phyloP scores from a whole-genome alignment of 2,888 invertebrate genomes.

The Anoplius nigerrimus region DNA sequence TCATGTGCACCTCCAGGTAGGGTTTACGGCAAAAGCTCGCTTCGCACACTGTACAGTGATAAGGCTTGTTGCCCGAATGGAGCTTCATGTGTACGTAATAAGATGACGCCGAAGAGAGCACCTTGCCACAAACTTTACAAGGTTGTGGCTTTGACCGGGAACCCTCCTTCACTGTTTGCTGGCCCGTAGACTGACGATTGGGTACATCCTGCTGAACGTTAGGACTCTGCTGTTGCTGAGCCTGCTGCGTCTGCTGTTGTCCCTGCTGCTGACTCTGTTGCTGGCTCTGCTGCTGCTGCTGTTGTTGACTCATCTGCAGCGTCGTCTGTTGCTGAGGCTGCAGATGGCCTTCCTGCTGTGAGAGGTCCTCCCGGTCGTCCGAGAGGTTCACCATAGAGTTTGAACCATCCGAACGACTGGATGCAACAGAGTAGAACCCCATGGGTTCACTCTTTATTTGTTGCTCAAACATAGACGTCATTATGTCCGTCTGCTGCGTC shows the following conservation, averaged over 20 bases:
- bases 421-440: slow-evolving; percentile 78
- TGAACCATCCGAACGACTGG: slow-evolving; percentile 73
- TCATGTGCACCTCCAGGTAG: slow-evolving; percentile 87
- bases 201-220: slow-evolving; percentile 59
- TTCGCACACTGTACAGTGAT: slow-evolving; percentile 86
- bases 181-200: slow-evolving; percentile 69
- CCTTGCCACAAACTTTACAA: slow-evolving; percentile 87
- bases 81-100: slow-evolving; percentile 90
- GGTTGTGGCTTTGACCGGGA: slow-evolving; percentile 83
- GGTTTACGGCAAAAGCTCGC: slow-evolving; percentile 88
- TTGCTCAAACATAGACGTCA: slow-evolving; percentile 81
- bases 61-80: slow-evolving; percentile 88
- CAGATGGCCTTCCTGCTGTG: slow-evolving; percentile 72
- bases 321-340: slow-evolving; percentile 72
- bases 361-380: slow-evolving; percentile 71
- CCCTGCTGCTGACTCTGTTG: slow-evolving; percentile 55
- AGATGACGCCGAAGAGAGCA: slow-evolving; percentile 85
- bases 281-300: slow-evolving; percentile 76
- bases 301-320: slow-evolving; percentile 73
- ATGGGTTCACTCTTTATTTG: slow-evolving; percentile 84
- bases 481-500: slow-evolving; percentile 66
- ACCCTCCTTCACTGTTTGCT: slow-evolving; percentile 71
- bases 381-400: slow-evolving; percentile 73
- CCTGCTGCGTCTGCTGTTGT: slow-evolving; percentile 55
- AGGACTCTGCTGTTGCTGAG: slow-evolving; percentile 62